Percentiles rank a stretch among this genome's conserved stretches.
Conservation (phyloP, 53 echinoderm and acorn worm genomes). For the Antedon mediterranea region DNA sequence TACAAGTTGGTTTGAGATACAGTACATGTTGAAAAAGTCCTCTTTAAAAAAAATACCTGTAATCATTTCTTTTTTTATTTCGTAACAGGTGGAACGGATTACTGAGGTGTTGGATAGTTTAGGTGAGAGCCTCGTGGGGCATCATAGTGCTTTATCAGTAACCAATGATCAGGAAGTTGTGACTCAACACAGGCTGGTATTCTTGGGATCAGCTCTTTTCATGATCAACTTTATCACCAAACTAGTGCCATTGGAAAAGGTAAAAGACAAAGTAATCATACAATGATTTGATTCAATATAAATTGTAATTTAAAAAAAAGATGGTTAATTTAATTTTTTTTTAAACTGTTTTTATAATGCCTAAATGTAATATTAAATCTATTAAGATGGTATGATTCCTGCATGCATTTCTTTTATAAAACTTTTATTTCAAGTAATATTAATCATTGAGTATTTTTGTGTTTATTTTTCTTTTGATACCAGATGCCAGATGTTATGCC, state of each 20-base stretch:
- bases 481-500: conserved; percentile 33
- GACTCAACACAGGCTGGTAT: conserved; percentile 4
- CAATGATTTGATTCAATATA: too few species aligned
- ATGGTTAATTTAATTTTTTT: too few species aligned
- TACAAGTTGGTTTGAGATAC: too few species aligned
- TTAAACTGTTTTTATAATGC: too few species aligned
- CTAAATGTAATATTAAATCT: too few species aligned
- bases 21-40: too few species aligned
- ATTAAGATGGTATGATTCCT: too few species aligned
- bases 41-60: too few species aligned
- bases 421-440: background rate
- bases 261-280: conserved; percentile 4
- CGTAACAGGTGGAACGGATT: conserved; percentile 50
- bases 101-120: conserved; percentile 54
- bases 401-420: background rate
- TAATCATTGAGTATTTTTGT: too few species aligned
- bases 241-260: conserved; percentile 37
- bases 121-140: conserved; percentile 39
- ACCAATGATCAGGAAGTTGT: conserved; percentile 9
- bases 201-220: conserved; percentile 7
- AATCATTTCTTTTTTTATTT: background rate
- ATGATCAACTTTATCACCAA: conserved; percentile 14
- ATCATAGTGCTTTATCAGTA: conserved; percentile 12
- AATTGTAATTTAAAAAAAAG: too few species aligned
- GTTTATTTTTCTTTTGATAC: background rate